phyloP scores from a whole-genome alignment of 2,797 vertebrate genomes.

The Intellagama lesueurii region DNA sequence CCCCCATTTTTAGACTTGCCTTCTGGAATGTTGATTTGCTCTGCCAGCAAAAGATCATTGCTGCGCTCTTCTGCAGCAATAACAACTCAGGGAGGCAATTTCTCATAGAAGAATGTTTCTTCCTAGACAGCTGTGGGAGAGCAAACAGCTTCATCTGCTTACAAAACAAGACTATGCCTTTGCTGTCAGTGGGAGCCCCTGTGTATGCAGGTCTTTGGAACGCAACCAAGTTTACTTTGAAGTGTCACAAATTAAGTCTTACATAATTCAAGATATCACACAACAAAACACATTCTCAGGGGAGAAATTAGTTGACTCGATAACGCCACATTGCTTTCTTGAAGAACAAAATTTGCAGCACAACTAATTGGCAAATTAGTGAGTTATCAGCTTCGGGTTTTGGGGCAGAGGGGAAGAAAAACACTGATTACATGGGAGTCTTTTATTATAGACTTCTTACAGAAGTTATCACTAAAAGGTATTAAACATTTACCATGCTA shows the following conservation, averaged over 20 bases:
- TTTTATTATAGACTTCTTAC: constrained; percentile 17
- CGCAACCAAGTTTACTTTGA: constrained; percentile 18
- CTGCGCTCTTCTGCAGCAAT: no score
- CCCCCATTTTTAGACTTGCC: no score
- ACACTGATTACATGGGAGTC: background rate
- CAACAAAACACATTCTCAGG: constrained; percentile 19
- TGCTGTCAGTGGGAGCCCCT: background rate
- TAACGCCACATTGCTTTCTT: constrained; percentile 11
- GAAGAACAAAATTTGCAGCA: constrained; percentile 17
- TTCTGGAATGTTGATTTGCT: no score
- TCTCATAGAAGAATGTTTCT: background rate
- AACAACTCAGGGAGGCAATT: background rate
- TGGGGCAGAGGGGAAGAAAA: constrained; percentile 23
- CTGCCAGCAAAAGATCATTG: no score
- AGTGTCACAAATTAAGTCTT: constrained; percentile 19
- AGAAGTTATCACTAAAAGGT: constrained; percentile 10
- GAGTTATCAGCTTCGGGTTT: constrained; percentile 23
- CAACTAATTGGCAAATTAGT: constrained; percentile 35
- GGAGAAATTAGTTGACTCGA: constrained; percentile 9
- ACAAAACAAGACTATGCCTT: background rate
- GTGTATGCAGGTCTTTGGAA: background rate
- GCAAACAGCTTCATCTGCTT: background rate
- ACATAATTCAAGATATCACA: constrained; percentile 30
- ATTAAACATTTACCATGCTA: constrained; percentile 50
- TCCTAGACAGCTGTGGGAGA: background rate